These are phyloP conservation scores for Papilio dardanus DNA, from an alignment of 1,140 invertebrate species.

Conservation along the genomic window DNA sequence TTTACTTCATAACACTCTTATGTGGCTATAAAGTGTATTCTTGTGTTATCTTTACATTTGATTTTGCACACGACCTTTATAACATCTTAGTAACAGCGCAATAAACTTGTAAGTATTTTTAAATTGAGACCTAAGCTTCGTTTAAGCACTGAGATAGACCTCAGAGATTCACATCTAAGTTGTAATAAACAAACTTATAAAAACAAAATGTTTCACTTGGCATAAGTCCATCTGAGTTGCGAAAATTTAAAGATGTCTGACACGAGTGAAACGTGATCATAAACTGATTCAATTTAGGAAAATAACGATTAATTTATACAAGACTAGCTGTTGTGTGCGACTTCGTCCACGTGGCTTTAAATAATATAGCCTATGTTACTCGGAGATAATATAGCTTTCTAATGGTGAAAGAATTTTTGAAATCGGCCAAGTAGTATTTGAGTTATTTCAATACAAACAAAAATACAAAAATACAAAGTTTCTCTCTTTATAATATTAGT, in stretches of 20 bases:
- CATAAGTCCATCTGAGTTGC: not conserved
- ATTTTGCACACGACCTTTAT: slow-evolving; percentile 6
- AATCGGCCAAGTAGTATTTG: too few relatives aligned
- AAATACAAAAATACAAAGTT: too few relatives aligned
- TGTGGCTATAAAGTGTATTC: too few relatives aligned
- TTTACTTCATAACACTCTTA: too few relatives aligned
- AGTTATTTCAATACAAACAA: too few relatives aligned
- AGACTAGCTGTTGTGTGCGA: too few relatives aligned
- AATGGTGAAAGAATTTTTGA: too few relatives aligned
- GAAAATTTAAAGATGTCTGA: not conserved
- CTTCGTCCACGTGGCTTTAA: too few relatives aligned
- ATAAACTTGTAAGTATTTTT: slow-evolving; percentile 21
- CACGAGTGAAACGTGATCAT: not conserved
- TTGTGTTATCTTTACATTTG: not conserved
- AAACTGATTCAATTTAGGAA: not conserved
- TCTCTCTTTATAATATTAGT: too few relatives aligned
- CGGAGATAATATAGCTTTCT: too few relatives aligned
- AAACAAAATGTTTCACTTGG: not conserved
- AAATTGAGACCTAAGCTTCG: not conserved
- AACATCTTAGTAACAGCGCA: not conserved
- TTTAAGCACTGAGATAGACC: not conserved
- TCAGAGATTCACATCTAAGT: not conserved
- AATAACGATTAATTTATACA: too few relatives aligned
- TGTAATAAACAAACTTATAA: slow-evolving; percentile 9
- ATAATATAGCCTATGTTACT: too few relatives aligned